Percentiles rank a stretch among this genome's conserved stretches.
phyloP scores from a whole-genome alignment of 1,140 invertebrate genomes.

The Euura lappo region DNA sequence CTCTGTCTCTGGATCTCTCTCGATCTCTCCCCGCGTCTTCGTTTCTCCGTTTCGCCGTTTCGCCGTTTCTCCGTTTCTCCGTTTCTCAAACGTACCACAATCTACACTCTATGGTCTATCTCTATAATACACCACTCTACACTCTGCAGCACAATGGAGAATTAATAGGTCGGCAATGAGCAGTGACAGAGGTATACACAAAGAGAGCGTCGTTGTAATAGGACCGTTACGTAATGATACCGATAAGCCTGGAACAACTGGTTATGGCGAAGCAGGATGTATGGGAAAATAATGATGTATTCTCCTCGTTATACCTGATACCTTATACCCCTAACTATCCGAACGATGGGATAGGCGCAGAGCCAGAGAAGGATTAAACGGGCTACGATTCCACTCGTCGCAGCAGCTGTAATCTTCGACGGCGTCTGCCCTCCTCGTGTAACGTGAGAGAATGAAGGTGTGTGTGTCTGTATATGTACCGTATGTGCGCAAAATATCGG shows the following conservation, averaged over 20 bases:
- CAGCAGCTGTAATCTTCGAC: too few species aligned
- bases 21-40: background rate
- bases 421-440: too few species aligned
- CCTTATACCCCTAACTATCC: too few species aligned
- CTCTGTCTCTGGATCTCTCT: background rate
- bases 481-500: too few species aligned
- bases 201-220: background rate
- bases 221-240: constrained; percentile 5
- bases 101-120: background rate
- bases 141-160: background rate
- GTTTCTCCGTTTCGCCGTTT: too few species aligned
- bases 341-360: background rate
- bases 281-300: background rate
- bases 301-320: too few species aligned
- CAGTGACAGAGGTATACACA: background rate
- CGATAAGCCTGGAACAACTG: constrained; percentile 5
- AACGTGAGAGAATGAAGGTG: too few species aligned
- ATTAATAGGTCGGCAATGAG: constrained; percentile 1
- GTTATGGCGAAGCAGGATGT: constrained; percentile 2
- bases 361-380: too few species aligned
- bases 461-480: too few species aligned
- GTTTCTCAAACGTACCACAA: too few species aligned
- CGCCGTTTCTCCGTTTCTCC: too few species aligned
- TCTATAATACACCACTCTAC: background rate
- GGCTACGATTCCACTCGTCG: too few species aligned